Evolutionary conservation across 2,888 invertebrate species (phyloP).

Genomic region (Tachystola acroxantha): DNA sequence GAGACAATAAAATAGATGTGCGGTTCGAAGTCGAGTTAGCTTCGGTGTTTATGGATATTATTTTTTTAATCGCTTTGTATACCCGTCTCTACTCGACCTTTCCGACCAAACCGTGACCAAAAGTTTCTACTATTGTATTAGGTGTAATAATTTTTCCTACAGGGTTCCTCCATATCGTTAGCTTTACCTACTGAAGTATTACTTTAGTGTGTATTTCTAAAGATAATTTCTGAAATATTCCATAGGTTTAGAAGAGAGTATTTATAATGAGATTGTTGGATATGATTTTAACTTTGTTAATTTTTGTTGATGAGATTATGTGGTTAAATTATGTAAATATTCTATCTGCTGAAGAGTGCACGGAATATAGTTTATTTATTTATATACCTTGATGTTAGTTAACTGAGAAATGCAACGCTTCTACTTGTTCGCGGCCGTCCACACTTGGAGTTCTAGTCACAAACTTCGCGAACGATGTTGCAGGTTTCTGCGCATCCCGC

Average conservation of each 20-base stretch:
- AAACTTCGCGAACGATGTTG: too few species aligned
- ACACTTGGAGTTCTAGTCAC: conserved; percentile 8
- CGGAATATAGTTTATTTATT: conserved; percentile 4
- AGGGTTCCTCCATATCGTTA: conserved; percentile 78
- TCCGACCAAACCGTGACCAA: conserved; percentile 64
- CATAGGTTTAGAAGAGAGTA: conserved; percentile 54
- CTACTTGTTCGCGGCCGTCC: conserved; percentile 49
- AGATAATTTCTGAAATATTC: conserved; percentile 60
- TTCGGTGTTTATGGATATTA: conserved; percentile 50
- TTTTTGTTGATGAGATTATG: conserved; percentile 15
- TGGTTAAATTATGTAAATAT: conserved; percentile 11
- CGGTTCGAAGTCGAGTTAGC: conserved; percentile 51
- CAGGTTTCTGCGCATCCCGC: too few species aligned
- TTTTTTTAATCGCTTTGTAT: conserved; percentile 57
- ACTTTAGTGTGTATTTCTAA: conserved; percentile 59
- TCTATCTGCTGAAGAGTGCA: conserved; percentile 15
- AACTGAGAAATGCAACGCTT: conserved; percentile 13
- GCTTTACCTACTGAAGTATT: conserved; percentile 74
- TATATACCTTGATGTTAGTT: background rate
- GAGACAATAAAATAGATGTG: conserved; percentile 60
- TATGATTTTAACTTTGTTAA: conserved; percentile 30
- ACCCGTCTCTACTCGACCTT: conserved; percentile 49
- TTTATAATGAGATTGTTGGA: conserved; percentile 41
- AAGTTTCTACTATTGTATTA: conserved; percentile 54
- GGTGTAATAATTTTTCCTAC: conserved; percentile 67